A percentile compares a stretch with the other conserved stretches of the same genome.
Conservation (phyloP, 2,888 invertebrate species). For the Homarus gammarus region DNA sequence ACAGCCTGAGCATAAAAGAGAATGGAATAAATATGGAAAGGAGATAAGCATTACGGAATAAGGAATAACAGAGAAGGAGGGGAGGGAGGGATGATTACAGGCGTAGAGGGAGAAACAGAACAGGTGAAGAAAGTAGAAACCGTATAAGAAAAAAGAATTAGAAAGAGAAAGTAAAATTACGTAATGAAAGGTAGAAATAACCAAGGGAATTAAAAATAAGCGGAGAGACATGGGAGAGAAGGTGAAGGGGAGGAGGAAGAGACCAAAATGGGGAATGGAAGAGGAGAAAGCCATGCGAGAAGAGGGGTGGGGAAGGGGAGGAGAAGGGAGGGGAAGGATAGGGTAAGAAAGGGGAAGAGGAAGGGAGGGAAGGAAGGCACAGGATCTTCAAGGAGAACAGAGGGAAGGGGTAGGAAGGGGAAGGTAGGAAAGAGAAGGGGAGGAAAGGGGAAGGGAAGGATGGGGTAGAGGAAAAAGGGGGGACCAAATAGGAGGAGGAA, state of each 20-base stretch:
- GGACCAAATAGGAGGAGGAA: too few relatives aligned
- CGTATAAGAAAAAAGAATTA: not conserved
- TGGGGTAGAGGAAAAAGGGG: too few relatives aligned
- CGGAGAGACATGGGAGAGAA: not conserved
- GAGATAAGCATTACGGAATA: not conserved
- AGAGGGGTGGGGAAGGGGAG: not conserved
- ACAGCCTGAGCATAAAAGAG: not conserved
- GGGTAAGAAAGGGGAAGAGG: not conserved
- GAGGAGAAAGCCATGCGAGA: too few relatives aligned
- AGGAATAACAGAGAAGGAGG: not conserved
- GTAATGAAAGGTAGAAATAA: not conserved
- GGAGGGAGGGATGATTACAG: too few relatives aligned
- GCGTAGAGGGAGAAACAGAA: not conserved
- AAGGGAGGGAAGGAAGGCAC: not conserved
- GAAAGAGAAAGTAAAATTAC: not conserved
- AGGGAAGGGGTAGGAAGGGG: too few relatives aligned
- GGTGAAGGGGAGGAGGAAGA: too few relatives aligned
- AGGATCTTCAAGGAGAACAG: too few relatives aligned
- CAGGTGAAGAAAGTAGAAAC: not conserved
- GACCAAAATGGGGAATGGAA: too few relatives aligned
- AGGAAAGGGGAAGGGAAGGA: too few relatives aligned
- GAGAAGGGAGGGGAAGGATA: not conserved
- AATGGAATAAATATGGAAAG: not conserved
- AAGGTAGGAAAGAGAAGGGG: too few relatives aligned
- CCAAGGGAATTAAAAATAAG: not conserved